These are phyloP conservation scores for Asarcornis scutulata DNA, from an alignment of 2,113 vertebrate genomes.

Conservation along the genomic window DNA sequence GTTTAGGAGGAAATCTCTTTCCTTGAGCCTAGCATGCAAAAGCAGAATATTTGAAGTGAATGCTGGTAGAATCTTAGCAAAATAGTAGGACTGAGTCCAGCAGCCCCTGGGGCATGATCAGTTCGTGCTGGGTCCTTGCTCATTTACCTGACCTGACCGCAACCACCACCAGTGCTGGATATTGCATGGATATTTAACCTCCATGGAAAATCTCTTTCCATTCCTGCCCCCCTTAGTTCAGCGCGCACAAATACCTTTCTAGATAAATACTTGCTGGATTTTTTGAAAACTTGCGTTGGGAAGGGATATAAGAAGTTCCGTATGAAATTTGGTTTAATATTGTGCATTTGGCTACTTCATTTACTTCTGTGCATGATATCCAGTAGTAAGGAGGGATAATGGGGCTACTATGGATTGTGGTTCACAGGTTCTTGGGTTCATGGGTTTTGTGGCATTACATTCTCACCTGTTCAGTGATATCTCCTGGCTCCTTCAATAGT, in stretches of 20 bases:
- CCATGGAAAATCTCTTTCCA: accelerated
- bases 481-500: neutral
- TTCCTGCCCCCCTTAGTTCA: neutral
- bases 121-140: neutral
- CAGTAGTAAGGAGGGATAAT: neutral
- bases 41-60: neutral
- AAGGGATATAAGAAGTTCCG: neutral
- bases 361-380: neutral
- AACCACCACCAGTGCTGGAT: accelerated
- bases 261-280: neutral
- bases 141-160: neutral
- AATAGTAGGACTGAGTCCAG: neutral
- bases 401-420: accelerated
- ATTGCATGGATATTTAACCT: accelerated
- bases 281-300: neutral
- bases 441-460: neutral
- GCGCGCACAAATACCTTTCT: accelerated
- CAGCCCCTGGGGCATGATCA: neutral
- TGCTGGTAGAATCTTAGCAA: neutral
- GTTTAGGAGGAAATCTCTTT: neutral
- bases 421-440: neutral
- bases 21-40: neutral
- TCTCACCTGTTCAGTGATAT: neutral
- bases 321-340: neutral
- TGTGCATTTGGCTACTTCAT: neutral